These are phyloP conservation scores for Lycodopsis pacificus DNA, from an alignment of 2,797 vertebrate species.

Conservation along the genomic window DNA sequence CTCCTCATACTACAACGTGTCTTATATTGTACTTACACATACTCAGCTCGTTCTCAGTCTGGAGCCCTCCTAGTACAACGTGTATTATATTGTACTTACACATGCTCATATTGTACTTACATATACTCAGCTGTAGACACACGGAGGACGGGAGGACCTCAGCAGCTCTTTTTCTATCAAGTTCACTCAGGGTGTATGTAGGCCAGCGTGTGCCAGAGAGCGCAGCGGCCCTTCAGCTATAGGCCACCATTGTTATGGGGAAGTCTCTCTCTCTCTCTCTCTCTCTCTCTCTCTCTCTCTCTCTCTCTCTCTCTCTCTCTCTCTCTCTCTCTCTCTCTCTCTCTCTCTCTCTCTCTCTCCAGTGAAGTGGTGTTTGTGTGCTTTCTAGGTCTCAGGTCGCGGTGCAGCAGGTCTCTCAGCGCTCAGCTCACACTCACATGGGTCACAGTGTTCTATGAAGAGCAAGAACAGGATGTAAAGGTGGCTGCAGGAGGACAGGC, in stretches of 20 bases:
- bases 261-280: constrained; percentile 10
- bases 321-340: too few relatives aligned
- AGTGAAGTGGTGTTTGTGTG: constrained; percentile 49
- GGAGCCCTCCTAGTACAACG: constrained; percentile 11
- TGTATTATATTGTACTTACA: constrained; percentile 30
- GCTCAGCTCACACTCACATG: not conserved
- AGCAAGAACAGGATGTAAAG: not conserved
- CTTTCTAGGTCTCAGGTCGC: constrained; percentile 60
- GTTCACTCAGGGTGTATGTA: constrained; percentile 68
- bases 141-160: constrained; percentile 15
- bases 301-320: too few relatives aligned
- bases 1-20: constrained; percentile 8
- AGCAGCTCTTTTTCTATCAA: constrained; percentile 40
- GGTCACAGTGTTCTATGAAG: not conserved
- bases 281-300: too few relatives aligned
- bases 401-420: not conserved
- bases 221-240: constrained; percentile 61
- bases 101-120: constrained; percentile 36
- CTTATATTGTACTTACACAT: constrained; percentile 40
- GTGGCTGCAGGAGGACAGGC: not conserved
- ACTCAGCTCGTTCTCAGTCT: constrained; percentile 32
- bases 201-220: constrained; percentile 68
- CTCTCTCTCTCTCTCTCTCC: too few relatives aligned
- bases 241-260: constrained; percentile 38
- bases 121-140: constrained; percentile 41